Conservation (phyloP, 2,888 invertebrate species). For the Drosophila kokeensis region DNA sequence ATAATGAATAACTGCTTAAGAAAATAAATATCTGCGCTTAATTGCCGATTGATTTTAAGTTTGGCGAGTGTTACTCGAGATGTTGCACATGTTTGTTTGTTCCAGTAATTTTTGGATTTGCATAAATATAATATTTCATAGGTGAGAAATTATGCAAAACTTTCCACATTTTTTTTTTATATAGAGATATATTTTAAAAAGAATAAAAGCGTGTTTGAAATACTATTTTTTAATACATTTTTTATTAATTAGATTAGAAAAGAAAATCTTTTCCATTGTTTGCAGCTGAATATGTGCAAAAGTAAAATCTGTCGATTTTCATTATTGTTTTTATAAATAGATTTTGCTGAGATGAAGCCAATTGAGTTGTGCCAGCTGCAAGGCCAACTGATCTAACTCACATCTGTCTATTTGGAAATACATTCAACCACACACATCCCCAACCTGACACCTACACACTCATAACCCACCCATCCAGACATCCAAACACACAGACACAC, state of each 20-base stretch:
- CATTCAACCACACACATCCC: not conserved
- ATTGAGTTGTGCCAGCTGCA: slow-evolving; percentile 24
- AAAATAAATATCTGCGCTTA: slow-evolving; percentile 61
- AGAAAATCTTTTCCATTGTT: not conserved
- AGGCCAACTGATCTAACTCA: slow-evolving; percentile 20
- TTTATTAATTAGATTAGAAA: not conserved
- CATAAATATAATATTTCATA: not conserved
- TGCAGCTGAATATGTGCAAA: not conserved
- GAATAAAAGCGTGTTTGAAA: not conserved
- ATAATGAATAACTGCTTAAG: slow-evolving; percentile 50
- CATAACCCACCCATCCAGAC: not conserved
- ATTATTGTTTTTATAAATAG: slow-evolving; percentile 26
- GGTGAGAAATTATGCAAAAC: not conserved
- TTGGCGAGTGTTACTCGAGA: slow-evolving; percentile 63
- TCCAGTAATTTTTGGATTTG: slow-evolving; percentile 19
- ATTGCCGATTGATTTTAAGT: slow-evolving; percentile 67
- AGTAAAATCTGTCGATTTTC: not conserved
- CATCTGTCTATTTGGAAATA: slow-evolving; percentile 15
- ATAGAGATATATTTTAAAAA: not conserved
- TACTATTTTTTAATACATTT: not conserved
- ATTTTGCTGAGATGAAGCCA: slow-evolving; percentile 23
- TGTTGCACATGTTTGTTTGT: slow-evolving; percentile 62
- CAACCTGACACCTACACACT: not conserved
- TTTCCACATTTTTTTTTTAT: not conserved
- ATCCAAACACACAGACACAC: not conserved